Conservation (phyloP, 2,797 vertebrate genomes). For the Agapornis canus region DNA sequence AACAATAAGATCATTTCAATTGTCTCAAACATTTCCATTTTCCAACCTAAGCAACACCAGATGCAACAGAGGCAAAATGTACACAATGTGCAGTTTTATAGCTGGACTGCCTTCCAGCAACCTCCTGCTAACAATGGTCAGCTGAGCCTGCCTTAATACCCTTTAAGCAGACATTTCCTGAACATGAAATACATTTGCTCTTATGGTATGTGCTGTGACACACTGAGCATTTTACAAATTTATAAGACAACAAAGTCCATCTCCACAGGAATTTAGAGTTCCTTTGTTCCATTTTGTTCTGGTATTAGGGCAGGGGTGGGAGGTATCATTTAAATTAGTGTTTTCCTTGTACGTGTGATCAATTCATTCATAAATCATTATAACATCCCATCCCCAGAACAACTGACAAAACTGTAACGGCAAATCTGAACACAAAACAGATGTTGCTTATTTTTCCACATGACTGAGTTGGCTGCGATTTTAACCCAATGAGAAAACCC, state of each 20-base stretch:
- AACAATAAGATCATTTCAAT: conserved; percentile 35
- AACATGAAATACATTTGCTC: neutral
- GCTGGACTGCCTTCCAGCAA: conserved; percentile 10
- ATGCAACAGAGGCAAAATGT: neutral
- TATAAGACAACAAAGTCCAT: neutral
- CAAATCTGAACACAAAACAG: conserved; percentile 18
- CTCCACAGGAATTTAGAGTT: neutral
- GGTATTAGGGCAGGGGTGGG: neutral
- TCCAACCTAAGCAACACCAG: conserved; percentile 32
- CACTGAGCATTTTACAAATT: rapidly evolving
- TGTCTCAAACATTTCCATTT: conserved; percentile 23
- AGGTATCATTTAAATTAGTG: neutral
- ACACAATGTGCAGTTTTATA: conserved; percentile 9
- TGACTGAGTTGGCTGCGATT: neutral
- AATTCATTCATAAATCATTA: neutral
- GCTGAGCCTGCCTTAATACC: neutral
- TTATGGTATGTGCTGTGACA: neutral
- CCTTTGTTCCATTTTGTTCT: neutral
- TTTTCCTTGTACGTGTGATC: neutral
- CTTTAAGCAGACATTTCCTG: conserved; percentile 5
- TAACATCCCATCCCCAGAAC: neutral
- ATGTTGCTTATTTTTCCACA: neutral
- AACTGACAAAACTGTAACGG: neutral
- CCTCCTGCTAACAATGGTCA: conserved; percentile 4
- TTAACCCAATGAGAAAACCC: neutral